Evolutionary conservation across 1,140 invertebrate species (phyloP).

Genomic region (Papilio glaucus): DNA sequence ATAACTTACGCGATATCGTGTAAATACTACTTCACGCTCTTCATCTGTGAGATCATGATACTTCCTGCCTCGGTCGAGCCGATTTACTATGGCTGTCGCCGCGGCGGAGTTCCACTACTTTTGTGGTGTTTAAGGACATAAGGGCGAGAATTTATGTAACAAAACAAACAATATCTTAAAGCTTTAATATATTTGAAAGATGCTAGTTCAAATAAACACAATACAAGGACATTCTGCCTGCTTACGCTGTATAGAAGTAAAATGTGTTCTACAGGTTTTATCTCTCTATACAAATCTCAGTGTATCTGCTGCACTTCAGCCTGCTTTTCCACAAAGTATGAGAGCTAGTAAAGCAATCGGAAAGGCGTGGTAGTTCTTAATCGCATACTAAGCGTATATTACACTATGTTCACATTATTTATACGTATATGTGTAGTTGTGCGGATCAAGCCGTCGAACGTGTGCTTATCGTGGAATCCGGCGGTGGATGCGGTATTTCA

Average conservation of each 20-base stretch:
- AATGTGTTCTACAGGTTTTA: neutral
- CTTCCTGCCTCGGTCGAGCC: too few species aligned
- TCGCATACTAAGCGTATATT: slow-evolving; percentile 5
- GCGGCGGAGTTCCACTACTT: too few species aligned
- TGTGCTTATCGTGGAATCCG: slow-evolving; percentile 43
- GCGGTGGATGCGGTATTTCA: slow-evolving; percentile 52
- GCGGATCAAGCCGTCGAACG: slow-evolving; percentile 36
- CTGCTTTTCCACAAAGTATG: neutral
- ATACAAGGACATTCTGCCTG: neutral
- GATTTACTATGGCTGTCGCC: too few species aligned
- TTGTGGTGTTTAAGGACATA: neutral
- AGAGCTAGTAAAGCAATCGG: neutral
- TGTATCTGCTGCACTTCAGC: too few species aligned
- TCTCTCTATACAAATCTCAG: neutral
- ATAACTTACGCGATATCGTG: too few species aligned
- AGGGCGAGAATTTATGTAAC: neutral
- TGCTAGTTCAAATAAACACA: slow-evolving; percentile 6
- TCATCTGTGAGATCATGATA: too few species aligned
- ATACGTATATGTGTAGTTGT: neutral
- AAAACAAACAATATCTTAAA: slow-evolving; percentile 32
- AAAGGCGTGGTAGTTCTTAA: neutral
- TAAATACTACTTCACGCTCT: too few species aligned
- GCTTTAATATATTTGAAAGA: neutral
- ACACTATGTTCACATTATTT: neutral
- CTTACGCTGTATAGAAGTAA: neutral